Evolutionary conservation across 1,140 invertebrate genomes (phyloP).

Genomic region (Babylonia areolata): DNA sequence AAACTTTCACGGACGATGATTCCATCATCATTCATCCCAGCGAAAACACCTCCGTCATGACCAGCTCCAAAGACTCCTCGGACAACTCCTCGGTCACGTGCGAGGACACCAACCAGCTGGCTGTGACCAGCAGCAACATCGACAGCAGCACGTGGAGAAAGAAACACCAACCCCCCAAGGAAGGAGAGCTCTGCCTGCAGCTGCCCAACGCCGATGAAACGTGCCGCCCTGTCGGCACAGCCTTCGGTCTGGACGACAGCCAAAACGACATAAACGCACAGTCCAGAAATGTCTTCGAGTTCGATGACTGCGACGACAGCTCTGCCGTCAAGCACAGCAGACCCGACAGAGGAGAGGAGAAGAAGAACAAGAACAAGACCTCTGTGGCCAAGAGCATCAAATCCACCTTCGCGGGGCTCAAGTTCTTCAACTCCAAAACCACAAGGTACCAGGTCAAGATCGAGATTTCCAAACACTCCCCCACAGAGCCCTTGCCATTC

Average conservation of each 20-base stretch:
- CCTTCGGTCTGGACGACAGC: slow-evolving; percentile 18
- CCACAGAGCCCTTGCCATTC: not conserved
- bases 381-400: slow-evolving; percentile 46
- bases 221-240: slow-evolving; percentile 55
- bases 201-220: slow-evolving; percentile 71
- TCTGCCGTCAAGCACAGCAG: not conserved
- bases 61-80: not conserved
- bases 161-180: slow-evolving; percentile 59
- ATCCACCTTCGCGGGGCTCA: slow-evolving; percentile 34
- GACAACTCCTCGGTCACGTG: not conserved
- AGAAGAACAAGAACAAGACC: slow-evolving; percentile 39
- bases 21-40: not conserved
- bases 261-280: not conserved
- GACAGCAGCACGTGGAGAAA: slow-evolving; percentile 66
- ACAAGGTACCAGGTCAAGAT: slow-evolving; percentile 23
- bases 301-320: slow-evolving; percentile 27
- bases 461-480: not conserved
- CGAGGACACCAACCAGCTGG: not conserved
- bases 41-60: not conserved
- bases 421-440: slow-evolving; percentile 30
- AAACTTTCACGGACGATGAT: not conserved
- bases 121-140: not conserved
- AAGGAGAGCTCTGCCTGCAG: slow-evolving; percentile 32
- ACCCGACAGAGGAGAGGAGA: slow-evolving; percentile 11
- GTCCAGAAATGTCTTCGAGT: not conserved